Base-by-base conservation (phyloP, 2,888 invertebrate genomes). In the Megamerina dolium region DNA sequence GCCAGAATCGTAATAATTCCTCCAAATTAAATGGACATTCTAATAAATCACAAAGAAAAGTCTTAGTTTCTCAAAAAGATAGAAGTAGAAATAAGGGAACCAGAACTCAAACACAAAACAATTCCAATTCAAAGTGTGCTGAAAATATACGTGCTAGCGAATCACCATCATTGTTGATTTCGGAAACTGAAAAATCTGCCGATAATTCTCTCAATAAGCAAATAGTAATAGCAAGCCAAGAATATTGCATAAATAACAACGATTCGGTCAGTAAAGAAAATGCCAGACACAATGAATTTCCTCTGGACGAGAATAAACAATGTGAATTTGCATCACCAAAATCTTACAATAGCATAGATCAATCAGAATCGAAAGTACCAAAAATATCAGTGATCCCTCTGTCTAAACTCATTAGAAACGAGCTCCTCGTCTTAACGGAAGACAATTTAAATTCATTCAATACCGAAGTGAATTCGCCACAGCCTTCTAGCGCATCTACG, bases 331-430 rank as follows among this genome's bases (percentile, higher is more conserved):
- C n/a, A n/a, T n/a, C n/a, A n/a, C n/a, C n/a, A n/a, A n/a, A n/a
- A n/a, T n/a, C n/a, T n/a, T n/a, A n/a, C n/a, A n/a, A n/a, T n/a
- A n/a, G n/a, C n/a, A n/a, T n/a, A n/a, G n/a, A n/a, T n/a, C n/a
- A n/a, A n/a, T n/a, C n/a, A n/a, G n/a, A n/a, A n/a, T n/a, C n/a
- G n/a, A n/a, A n/a, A n/a, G n/a, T n/a, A n/a, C 60, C 64, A 0
- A 55, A 50, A 42, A 66, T 68, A 41, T 55, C 63, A 21, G 56
- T 67, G 6, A 58, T 65, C 31, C 67, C 67, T 2, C 41, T 68
- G 2, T 49, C 57, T 1, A 52, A 60, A 3, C 59, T 67, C 1
- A 47, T 68, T 1, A 54, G 57, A 18, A 48, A 53, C 34, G 56
- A 60, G 38, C 49, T 56, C 17, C 33, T 54, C 9, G 58, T 56